Conservation (phyloP, 2,888 invertebrate genomes). For the Spodoptera littoralis region DNA sequence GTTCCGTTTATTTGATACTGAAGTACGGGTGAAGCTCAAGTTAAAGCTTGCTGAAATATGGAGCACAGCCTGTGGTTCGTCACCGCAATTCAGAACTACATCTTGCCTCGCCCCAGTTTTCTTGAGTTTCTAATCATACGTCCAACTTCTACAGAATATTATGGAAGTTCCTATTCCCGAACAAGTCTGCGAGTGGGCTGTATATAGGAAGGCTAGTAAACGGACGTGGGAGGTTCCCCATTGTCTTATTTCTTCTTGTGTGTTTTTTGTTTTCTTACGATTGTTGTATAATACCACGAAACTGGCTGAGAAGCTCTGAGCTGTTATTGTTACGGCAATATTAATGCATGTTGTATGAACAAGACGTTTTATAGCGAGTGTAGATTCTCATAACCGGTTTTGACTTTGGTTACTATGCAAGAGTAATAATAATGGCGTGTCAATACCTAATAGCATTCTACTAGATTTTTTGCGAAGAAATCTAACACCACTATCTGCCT, state of each 20-base stretch:
- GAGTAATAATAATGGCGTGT: constrained; percentile 37
- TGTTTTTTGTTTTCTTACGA: constrained; percentile 40
- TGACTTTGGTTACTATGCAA: constrained; percentile 31
- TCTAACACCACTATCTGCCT: no score
- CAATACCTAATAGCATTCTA: constrained; percentile 30
- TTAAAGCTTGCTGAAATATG: constrained; percentile 30
- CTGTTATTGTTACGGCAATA: constrained; percentile 33
- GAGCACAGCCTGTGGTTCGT: constrained; percentile 23
- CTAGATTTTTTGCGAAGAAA: constrained; percentile 23
- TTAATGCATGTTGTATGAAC: constrained; percentile 16
- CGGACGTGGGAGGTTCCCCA: constrained; percentile 52
- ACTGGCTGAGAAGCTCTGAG: constrained; percentile 25
- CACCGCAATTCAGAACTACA: constrained; percentile 47
- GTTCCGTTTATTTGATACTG: constrained; percentile 28
- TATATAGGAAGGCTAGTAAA: constrained; percentile 30
- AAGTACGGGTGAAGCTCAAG: constrained; percentile 19
- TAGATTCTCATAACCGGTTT: constrained; percentile 23
- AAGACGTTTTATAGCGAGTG: constrained; percentile 17
- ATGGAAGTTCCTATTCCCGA: constrained; percentile 42
- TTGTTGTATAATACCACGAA: constrained; percentile 17
- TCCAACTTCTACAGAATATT: constrained; percentile 45
- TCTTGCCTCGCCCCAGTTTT: constrained; percentile 44
- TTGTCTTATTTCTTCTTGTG: constrained; percentile 51
- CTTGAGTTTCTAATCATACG: constrained; percentile 51
- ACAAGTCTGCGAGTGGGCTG: constrained; percentile 46